Conservation (phyloP, 2,797 vertebrate species). For the Coranthus polyacanthus region DNA sequence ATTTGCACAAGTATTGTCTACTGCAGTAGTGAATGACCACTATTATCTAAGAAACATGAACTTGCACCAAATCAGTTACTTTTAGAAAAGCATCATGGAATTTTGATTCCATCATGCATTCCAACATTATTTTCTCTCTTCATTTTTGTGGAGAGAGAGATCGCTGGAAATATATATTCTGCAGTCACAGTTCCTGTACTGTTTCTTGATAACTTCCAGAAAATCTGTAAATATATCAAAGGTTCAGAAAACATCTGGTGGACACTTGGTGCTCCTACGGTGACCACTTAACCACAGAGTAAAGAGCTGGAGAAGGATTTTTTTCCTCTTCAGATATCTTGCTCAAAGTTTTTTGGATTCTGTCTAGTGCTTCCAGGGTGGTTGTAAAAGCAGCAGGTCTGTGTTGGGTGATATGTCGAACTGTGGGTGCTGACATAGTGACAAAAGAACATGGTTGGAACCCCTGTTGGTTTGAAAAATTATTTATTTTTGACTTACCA, state of each 20-base stretch:
- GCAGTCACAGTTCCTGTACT: constrained; percentile 24
- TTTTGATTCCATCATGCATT: constrained; percentile 12
- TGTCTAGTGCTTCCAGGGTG: constrained; percentile 44
- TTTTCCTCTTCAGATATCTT: constrained; percentile 29
- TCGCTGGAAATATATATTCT: constrained; percentile 21
- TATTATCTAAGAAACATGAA: not conserved
- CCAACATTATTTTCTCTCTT: constrained; percentile 22
- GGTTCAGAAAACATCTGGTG: constrained; percentile 67
- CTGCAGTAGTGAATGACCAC: too few relatives aligned
- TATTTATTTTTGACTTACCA: constrained; percentile 28
- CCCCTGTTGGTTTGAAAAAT: constrained; percentile 44
- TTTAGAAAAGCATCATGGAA: too few relatives aligned
- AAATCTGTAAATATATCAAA: constrained; percentile 64
- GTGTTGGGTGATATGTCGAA: constrained; percentile 42
- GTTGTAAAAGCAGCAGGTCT: constrained; percentile 61
- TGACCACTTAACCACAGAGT: constrained; percentile 51
- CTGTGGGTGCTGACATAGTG: constrained; percentile 57
- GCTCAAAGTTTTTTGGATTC: constrained; percentile 20
- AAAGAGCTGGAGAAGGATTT: constrained; percentile 22
- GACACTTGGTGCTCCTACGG: constrained; percentile 58
- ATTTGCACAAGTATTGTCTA: too few relatives aligned
- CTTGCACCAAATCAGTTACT: not conserved
- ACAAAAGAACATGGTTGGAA: constrained; percentile 50
- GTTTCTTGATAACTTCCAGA: constrained; percentile 54
- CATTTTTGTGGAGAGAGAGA: not conserved